Evolutionary conservation across 2,888 invertebrate genomes (phyloP).

Genomic region (Chrysolina oricalcia): DNA sequence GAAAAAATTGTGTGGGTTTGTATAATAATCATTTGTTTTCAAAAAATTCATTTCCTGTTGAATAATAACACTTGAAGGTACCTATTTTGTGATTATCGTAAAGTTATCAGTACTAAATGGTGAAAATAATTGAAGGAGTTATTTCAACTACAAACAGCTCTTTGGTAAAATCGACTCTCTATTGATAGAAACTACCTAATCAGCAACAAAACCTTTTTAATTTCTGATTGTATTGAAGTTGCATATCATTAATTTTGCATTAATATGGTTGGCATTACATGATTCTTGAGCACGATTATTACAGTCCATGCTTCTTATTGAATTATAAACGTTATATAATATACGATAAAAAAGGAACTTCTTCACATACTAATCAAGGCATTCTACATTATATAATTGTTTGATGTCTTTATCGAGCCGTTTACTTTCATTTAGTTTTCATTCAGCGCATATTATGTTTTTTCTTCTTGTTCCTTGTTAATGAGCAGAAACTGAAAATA

Average conservation of each 20-base stretch:
- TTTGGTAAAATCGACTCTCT: neutral
- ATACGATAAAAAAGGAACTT: neutral
- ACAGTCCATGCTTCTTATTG: constrained; percentile 1
- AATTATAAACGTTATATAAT: neutral
- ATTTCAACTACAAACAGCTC: neutral
- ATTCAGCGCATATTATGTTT: neutral
- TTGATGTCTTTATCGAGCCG: neutral
- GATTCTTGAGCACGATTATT: neutral
- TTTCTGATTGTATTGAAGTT: neutral
- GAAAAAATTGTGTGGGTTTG: no score
- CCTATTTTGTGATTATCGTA: no score
- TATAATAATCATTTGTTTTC: no score
- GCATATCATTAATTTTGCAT: neutral
- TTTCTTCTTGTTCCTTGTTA: neutral
- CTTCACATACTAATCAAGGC: neutral
- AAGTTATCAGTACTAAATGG: neutral
- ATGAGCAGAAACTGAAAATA: constrained; percentile 8
- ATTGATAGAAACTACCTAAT: neutral
- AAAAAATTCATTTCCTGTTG: no score
- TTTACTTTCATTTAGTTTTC: constrained; percentile 1
- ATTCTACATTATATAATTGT: neutral
- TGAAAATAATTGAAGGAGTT: neutral
- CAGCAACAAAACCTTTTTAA: neutral
- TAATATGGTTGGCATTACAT: neutral
- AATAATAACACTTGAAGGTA: no score